These are phyloP conservation scores for Phymatocera aterrima DNA, from an alignment of 2,888 invertebrate genomes.

Conservation along the genomic window DNA sequence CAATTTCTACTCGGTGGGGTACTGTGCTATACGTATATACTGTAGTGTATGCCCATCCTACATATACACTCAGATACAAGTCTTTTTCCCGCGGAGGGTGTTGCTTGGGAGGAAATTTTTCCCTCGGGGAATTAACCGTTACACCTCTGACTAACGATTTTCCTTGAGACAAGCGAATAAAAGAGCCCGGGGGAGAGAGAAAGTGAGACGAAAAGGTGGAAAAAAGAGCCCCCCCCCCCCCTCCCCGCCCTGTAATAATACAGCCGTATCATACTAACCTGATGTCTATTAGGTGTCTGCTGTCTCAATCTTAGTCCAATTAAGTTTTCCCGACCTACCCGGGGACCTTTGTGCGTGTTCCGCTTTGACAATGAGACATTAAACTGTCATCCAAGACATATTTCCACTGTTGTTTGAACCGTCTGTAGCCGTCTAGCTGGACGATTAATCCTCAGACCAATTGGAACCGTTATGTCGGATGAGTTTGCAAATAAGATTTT, in stretches of 20 bases:
- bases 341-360: slow-evolving; percentile 10
- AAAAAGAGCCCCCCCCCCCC: not conserved
- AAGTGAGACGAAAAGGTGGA: not conserved
- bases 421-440: not conserved
- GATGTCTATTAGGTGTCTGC: not conserved
- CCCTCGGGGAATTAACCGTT: slow-evolving; percentile 26
- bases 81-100: too few species aligned
- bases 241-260: too few species aligned
- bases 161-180: not conserved
- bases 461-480: not conserved
- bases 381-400: slow-evolving; percentile 8
- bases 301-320: slow-evolving; percentile 26
- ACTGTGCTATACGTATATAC: too few species aligned
- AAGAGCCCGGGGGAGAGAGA: not conserved
- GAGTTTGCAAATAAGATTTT: too few species aligned
- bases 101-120: not conserved
- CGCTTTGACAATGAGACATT: not conserved
- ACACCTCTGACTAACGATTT: not conserved
- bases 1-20: too few species aligned
- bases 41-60: too few species aligned
- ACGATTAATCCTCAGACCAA: not conserved
- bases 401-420: not conserved
- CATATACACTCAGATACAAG: too few species aligned
- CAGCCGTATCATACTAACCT: not conserved
- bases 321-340: too few species aligned